A percentile compares a stretch with the other conserved stretches of the same genome.
Conservation (phyloP, 2,797 vertebrate species). For the Peromyscus attwateri region DNA sequence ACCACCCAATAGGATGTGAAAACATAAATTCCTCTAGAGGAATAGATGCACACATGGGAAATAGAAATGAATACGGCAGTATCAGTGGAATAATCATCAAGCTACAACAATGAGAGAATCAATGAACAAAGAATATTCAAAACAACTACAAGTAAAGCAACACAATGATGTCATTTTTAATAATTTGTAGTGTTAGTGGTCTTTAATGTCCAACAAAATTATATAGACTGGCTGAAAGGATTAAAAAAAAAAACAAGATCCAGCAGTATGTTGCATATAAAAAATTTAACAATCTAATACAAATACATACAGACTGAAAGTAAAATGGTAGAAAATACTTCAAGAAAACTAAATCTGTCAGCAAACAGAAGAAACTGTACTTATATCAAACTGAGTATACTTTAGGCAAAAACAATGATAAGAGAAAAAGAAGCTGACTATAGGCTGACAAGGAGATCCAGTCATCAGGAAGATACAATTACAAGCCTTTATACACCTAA, state of each 20-base stretch:
- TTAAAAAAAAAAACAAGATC: not conserved
- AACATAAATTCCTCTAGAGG: not conserved
- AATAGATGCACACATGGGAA: not conserved
- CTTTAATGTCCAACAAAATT: not conserved
- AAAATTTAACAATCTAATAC: not conserved
- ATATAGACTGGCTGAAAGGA: not conserved
- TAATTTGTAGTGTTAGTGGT: not conserved
- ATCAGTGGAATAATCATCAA: not conserved
- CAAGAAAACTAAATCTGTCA: not conserved
- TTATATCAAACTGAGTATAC: not conserved
- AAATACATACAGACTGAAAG: not conserved
- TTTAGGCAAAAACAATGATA: not conserved
- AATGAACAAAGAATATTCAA: not conserved
- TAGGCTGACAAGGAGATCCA: not conserved
- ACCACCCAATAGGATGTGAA: not conserved
- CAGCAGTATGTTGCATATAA: not conserved
- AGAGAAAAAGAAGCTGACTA: not conserved
- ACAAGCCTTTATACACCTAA: not conserved
- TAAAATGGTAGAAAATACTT: not conserved
- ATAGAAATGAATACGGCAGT: not conserved
- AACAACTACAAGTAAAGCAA: not conserved
- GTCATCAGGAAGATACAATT: not conserved
- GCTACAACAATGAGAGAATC: not conserved
- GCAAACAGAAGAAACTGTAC: not conserved
- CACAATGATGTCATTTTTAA: not conserved